phyloP scores from a whole-genome alignment of 53 echinoderm and acorn worm species.

The Antedon mediterranea region DNA sequence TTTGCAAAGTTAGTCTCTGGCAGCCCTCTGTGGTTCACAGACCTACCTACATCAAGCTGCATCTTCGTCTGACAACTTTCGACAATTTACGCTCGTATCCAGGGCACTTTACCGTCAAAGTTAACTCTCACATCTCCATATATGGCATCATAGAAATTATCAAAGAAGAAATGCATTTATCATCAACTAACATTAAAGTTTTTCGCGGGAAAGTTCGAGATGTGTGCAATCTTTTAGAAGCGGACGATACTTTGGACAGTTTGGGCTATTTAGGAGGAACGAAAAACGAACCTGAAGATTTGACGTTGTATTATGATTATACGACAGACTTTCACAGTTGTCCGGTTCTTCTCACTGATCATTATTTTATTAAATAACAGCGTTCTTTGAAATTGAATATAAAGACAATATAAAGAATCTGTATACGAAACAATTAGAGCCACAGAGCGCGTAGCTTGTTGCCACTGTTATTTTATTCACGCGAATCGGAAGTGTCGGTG shows the following conservation, averaged over 20 bases:
- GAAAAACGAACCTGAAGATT: slow-evolving; percentile 53
- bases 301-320: slow-evolving; percentile 70
- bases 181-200: slow-evolving; percentile 61
- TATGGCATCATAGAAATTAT: slow-evolving; percentile 51
- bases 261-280: slow-evolving; percentile 63
- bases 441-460: too few species aligned
- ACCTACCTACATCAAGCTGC: slow-evolving; percentile 57
- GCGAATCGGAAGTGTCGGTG: too few species aligned
- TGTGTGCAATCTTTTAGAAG: slow-evolving; percentile 35
- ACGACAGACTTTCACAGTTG: slow-evolving; percentile 87
- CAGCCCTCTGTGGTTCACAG: slow-evolving; percentile 21
- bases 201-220: slow-evolving; percentile 68
- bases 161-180: slow-evolving; percentile 43
- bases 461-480: too few species aligned
- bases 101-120: slow-evolving; percentile 58
- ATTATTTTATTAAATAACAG: slow-evolving; percentile 47
- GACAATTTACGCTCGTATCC: slow-evolving; percentile 73
- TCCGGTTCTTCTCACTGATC: slow-evolving; percentile 60
- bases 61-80: slow-evolving; percentile 64
- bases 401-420: too few species aligned
- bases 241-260: slow-evolving; percentile 52
- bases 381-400: too few species aligned
- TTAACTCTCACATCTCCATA: slow-evolving; percentile 70
- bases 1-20: slow-evolving; percentile 82
- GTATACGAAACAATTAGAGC: too few species aligned